A percentile compares a stretch with the other conserved stretches of the same genome.
These are phyloP conservation scores for Napeogenes inachia DNA, from an alignment of 2,888 invertebrate genomes.

Conservation along the genomic window DNA sequence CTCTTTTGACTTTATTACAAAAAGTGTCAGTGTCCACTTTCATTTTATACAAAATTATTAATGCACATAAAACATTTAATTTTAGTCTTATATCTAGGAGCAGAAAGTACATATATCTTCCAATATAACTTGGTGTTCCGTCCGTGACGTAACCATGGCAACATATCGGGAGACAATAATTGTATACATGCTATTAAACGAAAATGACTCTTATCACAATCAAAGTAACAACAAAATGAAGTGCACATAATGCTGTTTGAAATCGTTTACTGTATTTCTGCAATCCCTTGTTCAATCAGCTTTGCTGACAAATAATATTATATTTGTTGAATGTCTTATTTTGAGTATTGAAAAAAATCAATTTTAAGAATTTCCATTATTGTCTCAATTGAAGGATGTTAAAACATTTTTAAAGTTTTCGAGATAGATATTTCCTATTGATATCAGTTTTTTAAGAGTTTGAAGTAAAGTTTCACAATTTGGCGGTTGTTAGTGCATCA, in stretches of 20 bases:
- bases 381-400: background rate
- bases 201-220: constrained; percentile 29
- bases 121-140: constrained; percentile 34
- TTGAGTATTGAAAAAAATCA: constrained; percentile 5
- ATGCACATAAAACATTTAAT: constrained; percentile 28
- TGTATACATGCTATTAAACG: constrained; percentile 28
- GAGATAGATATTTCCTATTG: too few species aligned
- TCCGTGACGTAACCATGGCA: constrained; percentile 66
- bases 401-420: too few species aligned
- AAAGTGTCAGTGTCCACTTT: constrained; percentile 71
- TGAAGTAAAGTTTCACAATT: too few species aligned
- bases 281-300: constrained; percentile 26
- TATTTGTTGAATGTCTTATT: constrained; percentile 25
- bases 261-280: constrained; percentile 18
- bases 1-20: constrained; percentile 62
- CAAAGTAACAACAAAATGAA: constrained; percentile 9
- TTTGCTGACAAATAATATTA: constrained; percentile 24
- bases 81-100: constrained; percentile 23
- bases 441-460: too few species aligned
- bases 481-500: too few species aligned
- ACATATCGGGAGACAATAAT: constrained; percentile 51
- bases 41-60: constrained; percentile 43
- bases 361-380: background rate
- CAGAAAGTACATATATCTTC: constrained; percentile 29
- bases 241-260: constrained; percentile 13